Evolutionary conservation across 2,113 vertebrate genomes (phyloP).

Genomic region (Motacilla tschutschensis): DNA sequence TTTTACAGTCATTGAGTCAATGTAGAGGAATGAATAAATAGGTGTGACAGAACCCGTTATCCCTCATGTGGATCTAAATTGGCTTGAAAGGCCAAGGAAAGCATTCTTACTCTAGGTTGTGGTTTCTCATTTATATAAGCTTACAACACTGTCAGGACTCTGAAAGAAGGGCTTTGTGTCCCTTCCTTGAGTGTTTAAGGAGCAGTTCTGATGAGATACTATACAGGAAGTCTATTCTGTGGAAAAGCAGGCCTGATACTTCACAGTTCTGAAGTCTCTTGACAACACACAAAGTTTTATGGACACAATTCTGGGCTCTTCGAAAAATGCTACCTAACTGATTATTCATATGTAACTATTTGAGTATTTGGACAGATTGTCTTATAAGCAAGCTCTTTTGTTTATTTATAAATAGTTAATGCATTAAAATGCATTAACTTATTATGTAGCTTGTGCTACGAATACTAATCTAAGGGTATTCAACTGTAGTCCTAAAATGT

Average conservation of each 20-base stretch:
- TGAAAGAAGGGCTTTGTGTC: not conserved
- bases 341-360: not conserved
- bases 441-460: conserved; percentile 31
- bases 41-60: not conserved
- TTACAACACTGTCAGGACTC: not conserved
- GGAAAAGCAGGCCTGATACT: not conserved
- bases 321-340: not conserved
- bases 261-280: not conserved
- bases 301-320: not conserved
- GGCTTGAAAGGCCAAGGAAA: not conserved
- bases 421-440: conserved; percentile 24
- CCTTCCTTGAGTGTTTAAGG: not conserved
- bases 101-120: not conserved
- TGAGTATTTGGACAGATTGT: conserved; percentile 29
- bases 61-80: not conserved
- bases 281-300: not conserved
- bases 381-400: conserved; percentile 27
- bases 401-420: conserved; percentile 50
- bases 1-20: not conserved
- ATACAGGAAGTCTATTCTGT: not conserved
- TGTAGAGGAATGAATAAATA: not conserved
- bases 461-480: conserved; percentile 44
- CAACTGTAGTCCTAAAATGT: not conserved
- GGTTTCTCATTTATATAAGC: not conserved
- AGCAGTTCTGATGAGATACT: not conserved